Evolutionary conservation across 2,113 vertebrate genomes (phyloP).

Genomic region (Apistogramma diplotaenia): DNA sequence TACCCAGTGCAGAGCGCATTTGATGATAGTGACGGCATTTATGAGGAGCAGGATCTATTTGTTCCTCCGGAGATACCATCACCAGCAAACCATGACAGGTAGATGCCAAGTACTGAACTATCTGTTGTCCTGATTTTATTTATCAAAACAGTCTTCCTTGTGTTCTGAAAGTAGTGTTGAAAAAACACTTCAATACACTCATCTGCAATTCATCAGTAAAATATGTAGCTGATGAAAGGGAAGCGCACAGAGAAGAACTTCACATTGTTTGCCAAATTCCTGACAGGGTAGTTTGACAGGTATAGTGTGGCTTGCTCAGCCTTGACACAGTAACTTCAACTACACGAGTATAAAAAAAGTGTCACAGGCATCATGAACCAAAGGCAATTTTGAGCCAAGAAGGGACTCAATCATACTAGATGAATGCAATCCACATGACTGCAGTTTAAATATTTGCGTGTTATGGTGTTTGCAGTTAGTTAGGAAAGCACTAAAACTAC

Average conservation of each 20-base stretch:
- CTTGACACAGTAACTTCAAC: not conserved
- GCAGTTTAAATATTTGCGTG: not conserved
- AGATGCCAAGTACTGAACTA: not conserved
- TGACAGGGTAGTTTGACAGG: conserved; percentile 40
- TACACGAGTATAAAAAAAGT: not conserved
- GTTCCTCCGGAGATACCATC: conserved; percentile 58
- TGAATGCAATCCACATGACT: not conserved
- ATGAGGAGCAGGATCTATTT: conserved; percentile 85
- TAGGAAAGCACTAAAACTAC: not conserved
- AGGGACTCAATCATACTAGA: not conserved
- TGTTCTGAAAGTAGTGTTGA: not conserved
- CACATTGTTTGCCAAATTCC: conserved; percentile 18
- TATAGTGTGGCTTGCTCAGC: not conserved
- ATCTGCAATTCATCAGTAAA: not conserved
- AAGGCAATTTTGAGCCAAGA: not conserved
- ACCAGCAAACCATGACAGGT: conserved; percentile 52
- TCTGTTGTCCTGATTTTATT: not conserved
- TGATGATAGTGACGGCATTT: conserved; percentile 77
- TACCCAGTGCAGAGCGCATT: conserved; percentile 34
- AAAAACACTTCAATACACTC: not conserved
- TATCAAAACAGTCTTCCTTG: not conserved
- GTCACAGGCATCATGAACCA: not conserved
- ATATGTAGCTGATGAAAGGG: not conserved
- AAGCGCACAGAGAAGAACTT: not conserved
- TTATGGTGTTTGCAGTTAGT: not conserved